Evolutionary conservation across 2,113 vertebrate genomes (phyloP).

Genomic region (Acrocephalus kingi): DNA sequence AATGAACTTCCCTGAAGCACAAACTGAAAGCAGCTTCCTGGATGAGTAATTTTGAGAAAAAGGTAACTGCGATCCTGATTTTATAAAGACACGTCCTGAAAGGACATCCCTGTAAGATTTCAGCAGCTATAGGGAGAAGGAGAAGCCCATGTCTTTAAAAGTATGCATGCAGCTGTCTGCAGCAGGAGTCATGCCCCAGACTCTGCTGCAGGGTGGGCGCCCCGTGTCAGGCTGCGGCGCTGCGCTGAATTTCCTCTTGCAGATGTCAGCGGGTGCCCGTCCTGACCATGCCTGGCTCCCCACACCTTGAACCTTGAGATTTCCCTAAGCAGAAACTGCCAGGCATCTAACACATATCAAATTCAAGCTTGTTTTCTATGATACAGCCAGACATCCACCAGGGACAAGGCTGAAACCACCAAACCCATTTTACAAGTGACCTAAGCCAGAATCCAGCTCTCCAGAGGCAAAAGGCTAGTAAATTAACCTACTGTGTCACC

Average conservation of each 20-base stretch:
- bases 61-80: neutral
- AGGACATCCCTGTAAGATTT: neutral
- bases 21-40: neutral
- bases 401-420: slow-evolving; percentile 42
- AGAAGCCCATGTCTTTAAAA: neutral
- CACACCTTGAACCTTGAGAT: neutral
- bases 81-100: neutral
- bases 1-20: neutral
- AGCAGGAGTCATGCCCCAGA: neutral
- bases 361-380: slow-evolving; percentile 50
- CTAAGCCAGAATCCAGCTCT: slow-evolving; percentile 56
- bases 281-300: neutral
- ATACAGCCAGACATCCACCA: neutral
- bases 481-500: slow-evolving; percentile 74
- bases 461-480: slow-evolving; percentile 59
- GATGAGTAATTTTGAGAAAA: slow-evolving; percentile 6
- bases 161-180: neutral
- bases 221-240: accelerated
- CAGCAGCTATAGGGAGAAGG: neutral
- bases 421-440: slow-evolving; percentile 64
- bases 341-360: slow-evolving; percentile 41
- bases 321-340: slow-evolving; percentile 48
- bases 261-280: neutral
- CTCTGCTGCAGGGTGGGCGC: neutral
- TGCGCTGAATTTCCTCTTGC: neutral